Evolutionary conservation across 2,797 vertebrate genomes (phyloP).

Genomic region (Threskiornis aethiopicus): DNA sequence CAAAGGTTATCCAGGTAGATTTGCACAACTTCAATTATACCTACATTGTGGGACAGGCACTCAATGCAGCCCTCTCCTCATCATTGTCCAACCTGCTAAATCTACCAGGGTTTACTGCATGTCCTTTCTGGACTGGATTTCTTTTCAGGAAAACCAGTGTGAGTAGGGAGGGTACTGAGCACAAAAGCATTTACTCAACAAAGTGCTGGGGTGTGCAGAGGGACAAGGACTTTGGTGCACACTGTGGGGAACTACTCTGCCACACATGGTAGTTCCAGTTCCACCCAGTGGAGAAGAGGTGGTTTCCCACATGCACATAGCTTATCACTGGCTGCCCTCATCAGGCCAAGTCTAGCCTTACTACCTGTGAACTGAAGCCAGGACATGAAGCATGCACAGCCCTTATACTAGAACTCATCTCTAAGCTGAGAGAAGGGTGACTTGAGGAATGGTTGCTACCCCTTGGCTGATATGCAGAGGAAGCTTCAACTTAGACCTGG

Average conservation of each 20-base stretch:
- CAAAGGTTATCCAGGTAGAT: not conserved
- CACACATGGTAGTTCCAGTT: not conserved
- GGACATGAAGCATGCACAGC: not conserved
- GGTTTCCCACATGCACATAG: not conserved
- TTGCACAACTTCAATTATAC: not conserved
- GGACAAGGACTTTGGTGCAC: not conserved
- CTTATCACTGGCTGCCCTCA: not conserved
- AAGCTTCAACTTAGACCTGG: not conserved
- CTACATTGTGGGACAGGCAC: not conserved
- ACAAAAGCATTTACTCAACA: not conserved
- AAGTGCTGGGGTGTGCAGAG: fast-evolving
- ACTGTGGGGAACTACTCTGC: not conserved
- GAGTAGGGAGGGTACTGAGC: not conserved
- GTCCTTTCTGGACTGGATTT: not conserved
- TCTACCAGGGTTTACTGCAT: not conserved
- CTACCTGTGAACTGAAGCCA: not conserved
- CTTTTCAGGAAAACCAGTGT: not conserved
- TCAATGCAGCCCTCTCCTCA: not conserved
- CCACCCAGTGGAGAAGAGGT: not conserved
- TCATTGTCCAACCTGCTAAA: not conserved
- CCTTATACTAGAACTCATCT: not conserved
- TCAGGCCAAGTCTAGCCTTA: not conserved
- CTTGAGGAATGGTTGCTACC: not conserved
- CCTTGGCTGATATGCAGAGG: not conserved
- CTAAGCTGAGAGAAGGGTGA: not conserved